These are phyloP conservation scores for Lomographa bimaculata DNA, from an alignment of 2,888 invertebrate genomes.

Conservation along the genomic window DNA sequence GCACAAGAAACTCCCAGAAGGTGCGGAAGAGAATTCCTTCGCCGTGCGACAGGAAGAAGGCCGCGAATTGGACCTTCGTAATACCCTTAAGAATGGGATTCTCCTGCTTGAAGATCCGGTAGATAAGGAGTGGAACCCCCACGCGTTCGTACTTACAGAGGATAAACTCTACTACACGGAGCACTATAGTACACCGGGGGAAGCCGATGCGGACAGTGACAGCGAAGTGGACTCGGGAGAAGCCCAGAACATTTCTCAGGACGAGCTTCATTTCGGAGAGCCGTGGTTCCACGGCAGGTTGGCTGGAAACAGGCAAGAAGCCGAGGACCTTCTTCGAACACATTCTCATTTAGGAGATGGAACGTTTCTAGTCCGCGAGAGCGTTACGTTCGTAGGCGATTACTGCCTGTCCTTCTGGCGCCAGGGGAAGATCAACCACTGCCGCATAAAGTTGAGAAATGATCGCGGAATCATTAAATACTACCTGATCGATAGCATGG, in stretches of 20 bases:
- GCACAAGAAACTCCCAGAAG: conserved; percentile 97
- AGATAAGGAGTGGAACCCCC: conserved; percentile 95
- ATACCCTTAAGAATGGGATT: conserved; percentile 94
- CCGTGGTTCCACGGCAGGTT: conserved; percentile 97
- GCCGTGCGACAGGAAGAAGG: conserved; percentile 83
- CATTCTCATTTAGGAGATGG: conserved; percentile 95
- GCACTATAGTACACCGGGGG: conserved; percentile 77
- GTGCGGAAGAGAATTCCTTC: conserved; percentile 89
- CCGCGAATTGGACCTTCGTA: conserved; percentile 90
- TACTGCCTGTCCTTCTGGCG: conserved; percentile 98
- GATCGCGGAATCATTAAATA: conserved; percentile 95
- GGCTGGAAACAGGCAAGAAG: conserved; percentile 90
- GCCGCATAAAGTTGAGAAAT: conserved; percentile 94
- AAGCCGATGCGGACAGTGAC: conserved; percentile 84
- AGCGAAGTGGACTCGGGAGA: conserved; percentile 84
- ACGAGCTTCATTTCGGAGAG: conserved; percentile 95
- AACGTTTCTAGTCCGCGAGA: conserved; percentile 95
- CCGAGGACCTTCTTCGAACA: conserved; percentile 89
- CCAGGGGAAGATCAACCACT: conserved; percentile 94
- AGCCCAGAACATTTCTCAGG: conserved; percentile 88
- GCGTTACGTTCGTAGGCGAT: conserved; percentile 98
- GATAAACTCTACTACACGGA: conserved; percentile 95
- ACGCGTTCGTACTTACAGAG: conserved; percentile 95
- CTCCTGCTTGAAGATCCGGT: conserved; percentile 95
- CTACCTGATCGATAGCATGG: conserved; percentile 93